phyloP scores from a whole-genome alignment of 1,140 invertebrate species.

The Macrobrachium rosenbergii region DNA sequence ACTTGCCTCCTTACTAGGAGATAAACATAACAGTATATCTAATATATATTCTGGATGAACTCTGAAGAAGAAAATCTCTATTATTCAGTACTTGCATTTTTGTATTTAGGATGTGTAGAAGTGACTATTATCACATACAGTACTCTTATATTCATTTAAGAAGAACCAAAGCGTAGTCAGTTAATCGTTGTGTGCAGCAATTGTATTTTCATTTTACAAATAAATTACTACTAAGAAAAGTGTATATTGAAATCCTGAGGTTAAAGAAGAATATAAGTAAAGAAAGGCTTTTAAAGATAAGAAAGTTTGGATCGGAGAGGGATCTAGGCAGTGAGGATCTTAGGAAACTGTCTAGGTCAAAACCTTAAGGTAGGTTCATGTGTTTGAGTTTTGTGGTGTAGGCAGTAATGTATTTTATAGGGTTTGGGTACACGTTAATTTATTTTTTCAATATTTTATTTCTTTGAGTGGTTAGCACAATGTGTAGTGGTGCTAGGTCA shows the following conservation, averaged over 20 bases:
- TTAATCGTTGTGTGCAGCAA: conserved; percentile 59
- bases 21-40: conserved; percentile 3
- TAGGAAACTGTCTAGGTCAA: conserved; percentile 53
- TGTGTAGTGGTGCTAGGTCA: conserved; percentile 58
- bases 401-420: conserved; percentile 59
- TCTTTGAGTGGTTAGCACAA: conserved; percentile 61
- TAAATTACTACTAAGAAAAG: conserved; percentile 62
- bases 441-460: neutral
- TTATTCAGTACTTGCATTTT: conserved; percentile 59
- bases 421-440: conserved; percentile 49
- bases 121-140: conserved; percentile 31
- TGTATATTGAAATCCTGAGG: conserved; percentile 56
- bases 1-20: conserved; percentile 47
- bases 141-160: conserved; percentile 9
- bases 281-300: no score
- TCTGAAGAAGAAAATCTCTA: neutral
- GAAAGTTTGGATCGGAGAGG: conserved; percentile 29
- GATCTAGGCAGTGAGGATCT: conserved; percentile 54
- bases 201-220: conserved; percentile 63
- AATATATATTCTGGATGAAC: conserved; percentile 11
- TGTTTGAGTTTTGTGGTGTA: conserved; percentile 59
- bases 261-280: neutral
- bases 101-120: conserved; percentile 59
- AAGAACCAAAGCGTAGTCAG: conserved; percentile 56
- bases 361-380: conserved; percentile 41